Percentiles rank a stretch among this genome's conserved stretches.
Conservation (phyloP, 92 coral and sea anemone species). For the Palythoa heliodiscus region DNA sequence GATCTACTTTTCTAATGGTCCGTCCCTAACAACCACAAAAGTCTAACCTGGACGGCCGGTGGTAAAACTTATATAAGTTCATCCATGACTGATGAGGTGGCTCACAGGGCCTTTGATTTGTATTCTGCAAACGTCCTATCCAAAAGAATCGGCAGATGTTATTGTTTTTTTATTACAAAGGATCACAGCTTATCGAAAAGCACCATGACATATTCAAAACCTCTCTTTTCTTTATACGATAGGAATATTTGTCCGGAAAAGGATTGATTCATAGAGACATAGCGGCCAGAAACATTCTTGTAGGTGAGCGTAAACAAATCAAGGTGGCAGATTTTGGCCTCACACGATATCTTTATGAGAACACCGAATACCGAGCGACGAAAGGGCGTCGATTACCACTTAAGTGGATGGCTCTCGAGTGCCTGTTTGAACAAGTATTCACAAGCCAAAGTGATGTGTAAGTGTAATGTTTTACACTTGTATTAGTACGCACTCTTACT, state of each 20-base stretch:
- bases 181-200: neutral
- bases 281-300: constrained; percentile 27
- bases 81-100: too few species aligned
- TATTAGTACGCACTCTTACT: too few species aligned
- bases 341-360: constrained; percentile 9
- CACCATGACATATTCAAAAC: neutral
- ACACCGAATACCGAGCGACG: neutral
- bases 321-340: constrained; percentile 36
- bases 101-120: too few species aligned
- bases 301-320: neutral
- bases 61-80: too few species aligned
- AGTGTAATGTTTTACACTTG: neutral
- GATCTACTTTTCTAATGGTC: too few species aligned
- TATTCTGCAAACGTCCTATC: neutral
- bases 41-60: too few species aligned
- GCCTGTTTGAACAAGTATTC: constrained; percentile 23
- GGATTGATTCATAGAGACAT: constrained; percentile 27
- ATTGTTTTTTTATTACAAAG: neutral
- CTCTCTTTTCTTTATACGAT: neutral
- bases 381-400: neutral
- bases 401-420: constrained; percentile 31
- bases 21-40: too few species aligned
- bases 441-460: constrained; percentile 29
- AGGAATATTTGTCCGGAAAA: constrained; percentile 16
- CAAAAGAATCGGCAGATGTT: neutral